phyloP scores from a whole-genome alignment of 2,113 vertebrate species.

The Danio rerio region DNA sequence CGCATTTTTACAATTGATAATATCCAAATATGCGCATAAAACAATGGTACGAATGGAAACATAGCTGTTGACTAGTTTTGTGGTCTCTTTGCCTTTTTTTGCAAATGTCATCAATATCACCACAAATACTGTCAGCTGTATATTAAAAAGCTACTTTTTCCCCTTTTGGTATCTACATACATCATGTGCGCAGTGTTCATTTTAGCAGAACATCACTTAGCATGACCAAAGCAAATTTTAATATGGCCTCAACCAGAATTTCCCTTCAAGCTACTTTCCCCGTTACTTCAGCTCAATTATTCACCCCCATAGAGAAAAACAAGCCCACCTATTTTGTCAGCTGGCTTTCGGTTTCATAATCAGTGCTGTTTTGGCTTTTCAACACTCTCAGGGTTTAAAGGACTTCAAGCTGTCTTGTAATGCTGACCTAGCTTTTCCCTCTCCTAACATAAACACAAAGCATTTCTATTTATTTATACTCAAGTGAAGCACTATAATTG shows the following conservation, averaged over 20 bases:
- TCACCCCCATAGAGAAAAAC: constrained; percentile 39
- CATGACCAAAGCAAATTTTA: not conserved
- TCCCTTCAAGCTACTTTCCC: constrained; percentile 26
- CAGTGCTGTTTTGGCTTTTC: constrained; percentile 35
- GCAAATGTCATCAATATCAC: too few species aligned
- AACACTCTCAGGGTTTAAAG: constrained; percentile 14
- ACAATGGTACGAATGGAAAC: too few species aligned
- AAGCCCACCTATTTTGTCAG: constrained; percentile 51
- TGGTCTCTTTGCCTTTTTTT: not conserved
- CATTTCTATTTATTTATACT: constrained; percentile 34
- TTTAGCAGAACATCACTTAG: not conserved
- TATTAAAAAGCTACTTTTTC: not conserved
- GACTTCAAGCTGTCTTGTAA: constrained; percentile 35
- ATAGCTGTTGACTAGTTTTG: not conserved
- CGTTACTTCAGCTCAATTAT: constrained; percentile 32
- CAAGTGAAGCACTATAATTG: not conserved
- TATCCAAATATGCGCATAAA: too few species aligned
- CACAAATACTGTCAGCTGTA: constrained; percentile 1
- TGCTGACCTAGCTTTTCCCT: constrained; percentile 34
- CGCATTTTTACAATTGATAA: too few species aligned
- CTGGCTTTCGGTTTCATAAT: constrained; percentile 55
- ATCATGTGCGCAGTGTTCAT: not conserved
- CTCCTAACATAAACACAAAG: constrained; percentile 40
- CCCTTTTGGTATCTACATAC: not conserved
- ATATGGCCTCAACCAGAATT: constrained; percentile 15